Evolutionary conservation across 2,113 vertebrate genomes (phyloP), one percentile per base, ranked within the genome.

Genomic region (Coptodon rendalli): DNA sequence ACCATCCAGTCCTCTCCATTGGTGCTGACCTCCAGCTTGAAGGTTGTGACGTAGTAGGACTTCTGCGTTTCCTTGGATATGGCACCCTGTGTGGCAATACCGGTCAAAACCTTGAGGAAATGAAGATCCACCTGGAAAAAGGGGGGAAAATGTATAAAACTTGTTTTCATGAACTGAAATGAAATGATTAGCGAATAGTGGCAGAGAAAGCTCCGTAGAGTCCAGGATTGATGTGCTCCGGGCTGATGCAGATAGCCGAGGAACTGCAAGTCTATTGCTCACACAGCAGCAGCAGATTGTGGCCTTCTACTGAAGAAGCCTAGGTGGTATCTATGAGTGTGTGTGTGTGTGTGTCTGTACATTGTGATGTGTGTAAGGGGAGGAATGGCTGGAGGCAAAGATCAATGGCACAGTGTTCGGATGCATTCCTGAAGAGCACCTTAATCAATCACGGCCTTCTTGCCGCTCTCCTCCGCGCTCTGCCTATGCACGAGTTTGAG

Each of bases 1-100:
- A 98, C 97, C 98, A 99, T 99, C 99, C 99, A 99, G 96, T 99
- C 99, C 86, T 99, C 98, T 1, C 99, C 98, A 0, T 99, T 99
- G 56, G 98, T 99, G 97, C 99, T 99, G 96, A 99, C 97, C 93
- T 99, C 99, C 95, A 99, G 95, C 90, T 99, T 99, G 94, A 99
- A 99, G 31, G 97, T 97, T 82, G 97, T 98, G 90, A 99, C 97
- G 8, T 97, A 99, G 93, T 99, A 99, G 50, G 97, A 97, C 80
- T 97, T 98, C 92, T 97, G 97, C 0, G 99, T 99, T 92, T 99
- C 98, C 90, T 98, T 97, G 3, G 99, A 99, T 91, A 98, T 91
- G 22, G 98, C 99, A 2, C 99, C 99, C 91, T 99, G 99, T 0
- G 98, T 99, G 29, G 98, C 97, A 29, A 99, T 97, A 73, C 98